Base-by-base conservation (phyloP, 2,888 invertebrate genomes). In the Temnothorax rugatulus region DNA sequence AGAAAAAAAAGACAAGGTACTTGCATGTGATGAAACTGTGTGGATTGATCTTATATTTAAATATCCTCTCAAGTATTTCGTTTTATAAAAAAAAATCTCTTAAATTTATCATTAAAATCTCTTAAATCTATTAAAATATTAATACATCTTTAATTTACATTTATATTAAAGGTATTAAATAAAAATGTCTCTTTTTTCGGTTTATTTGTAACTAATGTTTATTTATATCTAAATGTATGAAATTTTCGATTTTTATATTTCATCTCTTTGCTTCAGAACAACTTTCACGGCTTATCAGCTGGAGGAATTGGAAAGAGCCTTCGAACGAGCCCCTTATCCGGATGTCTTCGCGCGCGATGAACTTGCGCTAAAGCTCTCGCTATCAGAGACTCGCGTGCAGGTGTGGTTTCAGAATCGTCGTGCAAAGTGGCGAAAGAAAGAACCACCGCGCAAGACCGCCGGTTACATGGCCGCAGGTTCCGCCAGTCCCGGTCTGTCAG, bases 311-410 rank as follows among this genome's bases (percentile, higher is more conserved):
- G 99, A 99, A 94, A 96, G 98, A 66, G 99, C 99, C 0, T 99
- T 99, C 93, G 98, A 99, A 94, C 96, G 99, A 52, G 99, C 99
- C 0, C 99, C 99, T 0, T 99, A 99, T 93, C 99, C 99, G 0
- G 99, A 99, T 94, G 99, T 99, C 0, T 99, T 99, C 93, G 99
- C 99, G 1, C 96, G 99, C 83, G 99, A 99, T 94, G 99, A 99
- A 94, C 95, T 99, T 83, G 99, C 99, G 73, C 96, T 98, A 63
- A 98, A 99, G 94, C 96, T 99, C 79, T 98, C 97, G 92, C 96
- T 99, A 38, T 98, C 98, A 91, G 99, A 99, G 91, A 96, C 96
- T 0, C 95, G 97, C 8, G 97, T 97, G 0, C 97, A 97, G 93
- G 98, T 98, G 50, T 98, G 98, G 98, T 98, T 98, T 95, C 98